These are phyloP conservation scores for Pocillopora meandrina DNA, from an alignment of 92 coral and sea anemone species.

Conservation along the genomic window DNA sequence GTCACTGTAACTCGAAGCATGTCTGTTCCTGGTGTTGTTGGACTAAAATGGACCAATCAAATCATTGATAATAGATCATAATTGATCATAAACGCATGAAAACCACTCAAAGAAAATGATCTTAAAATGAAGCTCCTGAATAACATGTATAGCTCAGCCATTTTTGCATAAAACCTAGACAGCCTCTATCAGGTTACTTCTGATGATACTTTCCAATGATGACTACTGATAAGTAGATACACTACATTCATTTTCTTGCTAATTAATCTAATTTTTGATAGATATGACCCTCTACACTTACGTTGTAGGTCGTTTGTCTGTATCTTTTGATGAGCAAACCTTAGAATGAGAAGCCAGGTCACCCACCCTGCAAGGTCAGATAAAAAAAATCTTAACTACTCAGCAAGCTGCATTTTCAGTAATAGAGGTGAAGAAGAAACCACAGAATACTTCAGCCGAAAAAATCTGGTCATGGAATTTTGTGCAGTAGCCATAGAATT, in stretches of 20 bases:
- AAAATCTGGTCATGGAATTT: no score
- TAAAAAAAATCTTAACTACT: neutral
- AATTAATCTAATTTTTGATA: neutral
- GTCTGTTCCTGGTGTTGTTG: slow-evolving; percentile 76
- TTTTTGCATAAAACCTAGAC: no score
- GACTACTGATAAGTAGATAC: no score
- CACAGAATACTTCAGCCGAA: no score
- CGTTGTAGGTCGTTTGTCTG: slow-evolving; percentile 68
- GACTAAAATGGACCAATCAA: slow-evolving; percentile 52
- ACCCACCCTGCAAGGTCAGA: slow-evolving; percentile 57
- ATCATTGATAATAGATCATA: neutral
- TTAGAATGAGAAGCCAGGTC: slow-evolving; percentile 91
- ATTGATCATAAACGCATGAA: neutral
- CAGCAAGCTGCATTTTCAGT: no score
- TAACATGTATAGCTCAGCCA: no score
- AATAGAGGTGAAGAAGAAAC: no score
- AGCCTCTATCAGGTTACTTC: no score
- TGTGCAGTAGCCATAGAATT: no score
- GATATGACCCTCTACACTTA: slow-evolving; percentile 25
- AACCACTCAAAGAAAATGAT: neutral
- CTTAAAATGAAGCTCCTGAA: no score
- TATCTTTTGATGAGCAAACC: slow-evolving; percentile 85
- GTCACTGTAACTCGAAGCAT: slow-evolving; percentile 92
- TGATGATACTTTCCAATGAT: no score
- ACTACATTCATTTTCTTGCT: no score